Conservation (phyloP, 2,113 vertebrate genomes). For the Aspiorhynchus laticeps region DNA sequence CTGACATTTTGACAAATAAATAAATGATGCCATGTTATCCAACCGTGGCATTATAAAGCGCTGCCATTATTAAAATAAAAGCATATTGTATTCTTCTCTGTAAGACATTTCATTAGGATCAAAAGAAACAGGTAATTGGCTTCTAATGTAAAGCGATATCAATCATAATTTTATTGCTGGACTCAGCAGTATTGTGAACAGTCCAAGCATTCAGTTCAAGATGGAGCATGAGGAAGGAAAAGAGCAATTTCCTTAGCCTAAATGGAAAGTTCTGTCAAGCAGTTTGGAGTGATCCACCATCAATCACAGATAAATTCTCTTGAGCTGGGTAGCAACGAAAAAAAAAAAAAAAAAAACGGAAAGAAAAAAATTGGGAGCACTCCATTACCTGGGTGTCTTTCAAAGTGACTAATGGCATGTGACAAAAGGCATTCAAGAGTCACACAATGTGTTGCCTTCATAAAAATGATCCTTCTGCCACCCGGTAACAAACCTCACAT, state of each 20-base stretch:
- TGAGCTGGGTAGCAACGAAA: conserved; percentile 71
- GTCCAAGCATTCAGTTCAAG: conserved; percentile 68
- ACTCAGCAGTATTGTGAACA: conserved; percentile 66
- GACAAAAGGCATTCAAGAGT: conserved; percentile 88
- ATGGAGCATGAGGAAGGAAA: conserved; percentile 83
- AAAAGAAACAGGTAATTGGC: conserved; percentile 69
- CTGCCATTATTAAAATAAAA: conserved; percentile 71
- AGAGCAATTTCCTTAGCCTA: conserved; percentile 87
- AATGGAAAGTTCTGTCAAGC: conserved; percentile 94
- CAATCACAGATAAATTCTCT: conserved; percentile 90
- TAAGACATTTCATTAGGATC: conserved; percentile 70
- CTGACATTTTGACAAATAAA: conserved; percentile 76
- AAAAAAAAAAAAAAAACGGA: conserved; percentile 55
- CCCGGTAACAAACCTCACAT: conserved; percentile 57
- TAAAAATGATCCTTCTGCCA: conserved; percentile 75
- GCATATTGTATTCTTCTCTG: conserved; percentile 63
- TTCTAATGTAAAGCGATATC: conserved; percentile 70
- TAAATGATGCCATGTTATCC: conserved; percentile 66
- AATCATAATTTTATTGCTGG: conserved; percentile 74
- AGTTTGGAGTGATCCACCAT: conserved; percentile 90
- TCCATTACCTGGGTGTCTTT: conserved; percentile 86
- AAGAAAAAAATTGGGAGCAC: conserved; percentile 78
- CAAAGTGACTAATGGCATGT: conserved; percentile 87
- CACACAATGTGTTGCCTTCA: conserved; percentile 77
- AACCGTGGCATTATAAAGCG: conserved; percentile 59